phyloP scores from a whole-genome alignment of 2,888 invertebrate genomes.

The Drosophila aldrichi region DNA sequence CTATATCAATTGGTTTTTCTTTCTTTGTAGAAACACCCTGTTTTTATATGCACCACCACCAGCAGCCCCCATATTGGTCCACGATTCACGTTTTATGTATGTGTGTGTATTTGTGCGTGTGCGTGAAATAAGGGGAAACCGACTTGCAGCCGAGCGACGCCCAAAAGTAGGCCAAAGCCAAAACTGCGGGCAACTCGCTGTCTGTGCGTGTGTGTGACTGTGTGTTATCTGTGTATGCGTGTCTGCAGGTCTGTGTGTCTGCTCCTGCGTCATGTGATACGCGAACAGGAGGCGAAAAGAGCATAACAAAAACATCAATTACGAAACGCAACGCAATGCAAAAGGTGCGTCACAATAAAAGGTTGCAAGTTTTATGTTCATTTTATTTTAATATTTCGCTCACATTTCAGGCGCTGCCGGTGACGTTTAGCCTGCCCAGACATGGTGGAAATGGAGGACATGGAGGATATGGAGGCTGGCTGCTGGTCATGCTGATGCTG shows the following conservation, averaged over 20 bases:
- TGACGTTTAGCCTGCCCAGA: slow-evolving; percentile 20
- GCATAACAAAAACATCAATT: slow-evolving; percentile 48
- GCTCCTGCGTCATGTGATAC: slow-evolving; percentile 48
- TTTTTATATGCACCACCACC: slow-evolving; percentile 11
- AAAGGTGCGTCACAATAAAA: slow-evolving; percentile 39
- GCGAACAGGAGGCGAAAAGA: slow-evolving; percentile 44
- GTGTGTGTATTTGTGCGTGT: slow-evolving; percentile 14
- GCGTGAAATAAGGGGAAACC: slow-evolving; percentile 22
- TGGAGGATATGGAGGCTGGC: slow-evolving; percentile 33
- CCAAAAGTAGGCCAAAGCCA: slow-evolving; percentile 62
- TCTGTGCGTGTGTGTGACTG: slow-evolving; percentile 2
- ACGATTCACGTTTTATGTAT: slow-evolving; percentile 7
- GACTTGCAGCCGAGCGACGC: slow-evolving; percentile 50
- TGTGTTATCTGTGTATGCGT: slow-evolving; percentile 14
- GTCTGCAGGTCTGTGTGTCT: slow-evolving; percentile 18
- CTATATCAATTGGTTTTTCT: too few species aligned
- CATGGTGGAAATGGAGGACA: slow-evolving; percentile 2
- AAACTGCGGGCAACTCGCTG: slow-evolving; percentile 38
- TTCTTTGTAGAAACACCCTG: slow-evolving; percentile 30
- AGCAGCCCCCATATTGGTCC: slow-evolving; percentile 26
- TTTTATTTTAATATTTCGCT: slow-evolving; percentile 27
- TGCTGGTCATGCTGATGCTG: slow-evolving; percentile 48
- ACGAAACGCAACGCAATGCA: slow-evolving; percentile 63
- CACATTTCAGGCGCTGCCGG: slow-evolving; percentile 48
- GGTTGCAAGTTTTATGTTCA: slow-evolving; percentile 10